Percentiles rank a stretch among this genome's conserved stretches.
phyloP scores from a whole-genome alignment of 2,113 vertebrate species.

The Microcebus jonahi region DNA sequence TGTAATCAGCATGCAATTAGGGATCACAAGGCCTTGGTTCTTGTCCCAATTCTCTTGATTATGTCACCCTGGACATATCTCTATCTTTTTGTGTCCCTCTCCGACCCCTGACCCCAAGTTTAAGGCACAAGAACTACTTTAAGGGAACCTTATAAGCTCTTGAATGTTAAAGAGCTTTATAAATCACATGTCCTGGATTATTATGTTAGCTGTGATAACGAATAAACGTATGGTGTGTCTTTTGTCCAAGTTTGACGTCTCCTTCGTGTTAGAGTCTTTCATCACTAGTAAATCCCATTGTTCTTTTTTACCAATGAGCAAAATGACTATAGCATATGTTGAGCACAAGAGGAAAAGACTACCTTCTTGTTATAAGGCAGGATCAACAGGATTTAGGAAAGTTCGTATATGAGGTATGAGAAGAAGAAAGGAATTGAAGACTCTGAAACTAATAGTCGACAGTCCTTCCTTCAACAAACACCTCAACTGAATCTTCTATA shows the following conservation, averaged over 20 bases:
- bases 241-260: not conserved
- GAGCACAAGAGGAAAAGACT: not conserved
- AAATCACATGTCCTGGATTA: not conserved
- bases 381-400: not conserved
- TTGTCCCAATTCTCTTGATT: not conserved
- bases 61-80: not conserved
- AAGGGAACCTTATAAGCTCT: not conserved
- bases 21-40: not conserved
- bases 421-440: not conserved
- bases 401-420: not conserved
- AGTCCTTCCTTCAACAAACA: not conserved
- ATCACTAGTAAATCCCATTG: not conserved
- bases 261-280: not conserved
- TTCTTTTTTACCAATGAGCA: not conserved
- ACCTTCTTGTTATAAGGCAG: not conserved
- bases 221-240: not conserved
- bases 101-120: not conserved
- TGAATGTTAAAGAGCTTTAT: not conserved
- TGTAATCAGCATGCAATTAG: not conserved
- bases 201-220: not conserved
- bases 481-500: not conserved
- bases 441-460: not conserved
- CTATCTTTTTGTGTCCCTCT: not conserved
- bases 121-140: not conserved
- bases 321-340: not conserved